Evolutionary conservation across 1,140 invertebrate genomes (phyloP).

Genomic region (Popillia japonica): DNA sequence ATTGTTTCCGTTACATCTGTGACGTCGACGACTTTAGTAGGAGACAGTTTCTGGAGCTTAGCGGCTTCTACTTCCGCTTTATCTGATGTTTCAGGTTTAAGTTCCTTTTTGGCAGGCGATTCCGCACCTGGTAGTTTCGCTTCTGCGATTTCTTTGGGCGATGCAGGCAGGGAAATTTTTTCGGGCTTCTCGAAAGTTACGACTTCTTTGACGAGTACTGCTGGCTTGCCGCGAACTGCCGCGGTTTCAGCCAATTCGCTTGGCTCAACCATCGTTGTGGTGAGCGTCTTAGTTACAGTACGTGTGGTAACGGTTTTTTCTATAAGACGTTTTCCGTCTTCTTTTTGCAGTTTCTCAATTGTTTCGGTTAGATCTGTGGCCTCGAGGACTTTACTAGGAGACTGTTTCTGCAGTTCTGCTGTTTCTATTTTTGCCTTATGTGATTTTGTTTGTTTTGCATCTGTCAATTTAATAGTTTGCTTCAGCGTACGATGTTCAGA

Average conservation of each 20-base stretch:
- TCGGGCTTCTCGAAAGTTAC: too few relatives aligned
- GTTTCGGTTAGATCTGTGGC: background rate
- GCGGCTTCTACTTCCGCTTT: too few relatives aligned
- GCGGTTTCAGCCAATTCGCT: background rate
- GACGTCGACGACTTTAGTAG: too few relatives aligned
- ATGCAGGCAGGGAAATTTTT: too few relatives aligned
- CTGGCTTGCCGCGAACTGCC: too few relatives aligned
- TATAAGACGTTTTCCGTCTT: background rate
- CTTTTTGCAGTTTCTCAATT: background rate
- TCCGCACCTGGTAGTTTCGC: too few relatives aligned
- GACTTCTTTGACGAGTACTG: too few relatives aligned
- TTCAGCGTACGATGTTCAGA: background rate
- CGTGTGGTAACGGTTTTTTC: conserved; percentile 13
- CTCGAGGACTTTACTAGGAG: background rate
- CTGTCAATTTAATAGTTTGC: background rate
- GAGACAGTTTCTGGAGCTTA: too few relatives aligned
- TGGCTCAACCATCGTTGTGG: background rate
- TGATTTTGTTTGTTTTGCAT: background rate
- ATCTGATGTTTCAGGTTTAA: too few relatives aligned
- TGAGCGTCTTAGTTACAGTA: background rate
- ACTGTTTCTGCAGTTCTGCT: background rate
- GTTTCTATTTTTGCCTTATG: background rate
- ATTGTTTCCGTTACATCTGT: too few relatives aligned
- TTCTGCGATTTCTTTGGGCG: too few relatives aligned
- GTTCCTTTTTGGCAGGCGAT: too few relatives aligned